Conservation (phyloP, 2,797 vertebrate genomes). For the Micrastur ruficollis region DNA sequence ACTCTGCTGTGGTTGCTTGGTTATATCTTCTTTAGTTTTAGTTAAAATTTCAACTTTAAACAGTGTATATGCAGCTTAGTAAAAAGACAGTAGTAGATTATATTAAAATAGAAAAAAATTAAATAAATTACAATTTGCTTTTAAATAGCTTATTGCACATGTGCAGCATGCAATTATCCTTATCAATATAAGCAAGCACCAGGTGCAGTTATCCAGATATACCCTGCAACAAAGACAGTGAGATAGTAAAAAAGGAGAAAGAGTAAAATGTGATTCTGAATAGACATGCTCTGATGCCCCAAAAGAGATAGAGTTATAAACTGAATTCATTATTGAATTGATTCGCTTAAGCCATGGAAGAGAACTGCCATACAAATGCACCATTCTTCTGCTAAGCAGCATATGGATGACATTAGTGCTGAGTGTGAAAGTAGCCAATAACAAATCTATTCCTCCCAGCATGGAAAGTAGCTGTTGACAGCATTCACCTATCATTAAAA, state of each 20-base stretch:
- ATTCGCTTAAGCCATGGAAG: constrained; percentile 62
- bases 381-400: constrained; percentile 65
- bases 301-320: constrained; percentile 72
- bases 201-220: constrained; percentile 73
- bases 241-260: constrained; percentile 64
- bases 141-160: constrained; percentile 55
- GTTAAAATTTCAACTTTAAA: constrained; percentile 24
- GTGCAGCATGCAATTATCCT: constrained; percentile 65
- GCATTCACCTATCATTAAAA: constrained; percentile 22
- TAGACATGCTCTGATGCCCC: constrained; percentile 72
- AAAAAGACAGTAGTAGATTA: not conserved
- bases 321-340: constrained; percentile 68
- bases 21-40: not conserved
- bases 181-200: constrained; percentile 70
- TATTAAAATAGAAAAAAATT: constrained; percentile 47
- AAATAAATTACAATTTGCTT: constrained; percentile 57
- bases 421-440: constrained; percentile 55
- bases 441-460: constrained; percentile 12
- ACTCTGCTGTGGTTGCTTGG: not conserved
- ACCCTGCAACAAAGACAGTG: constrained; percentile 62
- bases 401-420: constrained; percentile 59
- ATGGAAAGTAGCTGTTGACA: constrained; percentile 50
- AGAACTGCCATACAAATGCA: constrained; percentile 60
- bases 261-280: constrained; percentile 70
- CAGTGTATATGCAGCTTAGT: not conserved